phyloP scores from a whole-genome alignment of 2,797 vertebrate genomes.

The Eulemur rubriventer region DNA sequence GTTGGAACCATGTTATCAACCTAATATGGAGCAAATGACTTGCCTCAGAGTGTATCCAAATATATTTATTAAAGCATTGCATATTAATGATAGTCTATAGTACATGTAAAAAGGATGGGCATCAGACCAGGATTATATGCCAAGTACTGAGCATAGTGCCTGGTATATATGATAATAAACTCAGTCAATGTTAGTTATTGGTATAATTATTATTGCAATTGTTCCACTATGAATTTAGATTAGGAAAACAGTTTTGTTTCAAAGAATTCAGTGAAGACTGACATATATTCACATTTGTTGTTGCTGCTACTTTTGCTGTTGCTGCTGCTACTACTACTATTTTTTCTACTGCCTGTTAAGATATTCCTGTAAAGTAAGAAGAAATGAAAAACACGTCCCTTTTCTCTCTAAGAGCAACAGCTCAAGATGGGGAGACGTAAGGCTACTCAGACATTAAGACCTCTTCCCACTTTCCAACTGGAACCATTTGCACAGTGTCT shows the following conservation, averaged over 20 bases:
- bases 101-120: neutral
- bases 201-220: neutral
- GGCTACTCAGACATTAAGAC: neutral
- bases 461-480: neutral
- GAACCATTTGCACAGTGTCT: neutral
- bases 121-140: neutral
- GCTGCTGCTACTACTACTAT: neutral
- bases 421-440: neutral
- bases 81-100: neutral
- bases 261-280: slow-evolving; percentile 39
- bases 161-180: neutral
- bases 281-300: neutral
- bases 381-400: neutral
- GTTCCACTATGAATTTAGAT: slow-evolving; percentile 22
- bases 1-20: neutral
- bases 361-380: neutral
- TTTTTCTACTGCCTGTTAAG: slow-evolving; percentile 3
- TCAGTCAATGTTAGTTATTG: neutral
- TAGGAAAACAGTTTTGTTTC: slow-evolving; percentile 16
- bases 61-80: neutral
- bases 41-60: neutral
- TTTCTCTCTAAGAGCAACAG: neutral
- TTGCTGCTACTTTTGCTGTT: neutral
- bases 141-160: neutral
- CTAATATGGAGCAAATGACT: neutral